A percentile compares a stretch with the other conserved stretches of the same genome.
Evolutionary conservation across 2,113 vertebrate genomes (phyloP).

Genomic region (Nothocercus julius): DNA sequence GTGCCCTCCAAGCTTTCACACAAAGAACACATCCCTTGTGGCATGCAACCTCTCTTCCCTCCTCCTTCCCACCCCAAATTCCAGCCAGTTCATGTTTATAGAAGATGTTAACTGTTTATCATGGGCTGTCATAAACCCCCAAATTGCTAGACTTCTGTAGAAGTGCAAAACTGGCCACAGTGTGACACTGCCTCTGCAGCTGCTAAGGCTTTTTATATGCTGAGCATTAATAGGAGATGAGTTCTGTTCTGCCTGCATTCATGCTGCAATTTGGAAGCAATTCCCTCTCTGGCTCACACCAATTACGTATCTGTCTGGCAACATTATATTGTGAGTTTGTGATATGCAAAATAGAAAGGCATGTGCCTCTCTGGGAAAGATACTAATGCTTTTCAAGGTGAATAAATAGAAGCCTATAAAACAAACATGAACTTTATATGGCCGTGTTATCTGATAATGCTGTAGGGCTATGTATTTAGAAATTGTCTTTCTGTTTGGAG

Average conservation of each 20-base stretch:
- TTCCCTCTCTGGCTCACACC: not conserved
- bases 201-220: not conserved
- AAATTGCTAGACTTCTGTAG: not conserved
- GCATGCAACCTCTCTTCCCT: not conserved
- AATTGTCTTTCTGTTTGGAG: not conserved
- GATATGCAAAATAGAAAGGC: not conserved
- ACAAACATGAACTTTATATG: accelerated
- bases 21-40: not conserved
- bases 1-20: not conserved
- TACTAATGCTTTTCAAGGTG: not conserved
- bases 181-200: not conserved
- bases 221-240: not conserved
- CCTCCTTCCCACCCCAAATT: not conserved
- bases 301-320: not conserved
- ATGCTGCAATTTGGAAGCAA: not conserved
- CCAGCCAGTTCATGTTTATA: not conserved
- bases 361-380: not conserved
- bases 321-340: not conserved
- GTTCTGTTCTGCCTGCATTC: not conserved
- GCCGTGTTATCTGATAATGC: not conserved
- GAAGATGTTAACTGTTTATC: not conserved
- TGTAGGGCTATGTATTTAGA: accelerated
- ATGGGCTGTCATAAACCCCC: not conserved
- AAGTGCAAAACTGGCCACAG: not conserved
- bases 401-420: not conserved